Evolutionary conservation across 1,140 invertebrate species (phyloP).

Genomic region (Oreohelix idahoensis): DNA sequence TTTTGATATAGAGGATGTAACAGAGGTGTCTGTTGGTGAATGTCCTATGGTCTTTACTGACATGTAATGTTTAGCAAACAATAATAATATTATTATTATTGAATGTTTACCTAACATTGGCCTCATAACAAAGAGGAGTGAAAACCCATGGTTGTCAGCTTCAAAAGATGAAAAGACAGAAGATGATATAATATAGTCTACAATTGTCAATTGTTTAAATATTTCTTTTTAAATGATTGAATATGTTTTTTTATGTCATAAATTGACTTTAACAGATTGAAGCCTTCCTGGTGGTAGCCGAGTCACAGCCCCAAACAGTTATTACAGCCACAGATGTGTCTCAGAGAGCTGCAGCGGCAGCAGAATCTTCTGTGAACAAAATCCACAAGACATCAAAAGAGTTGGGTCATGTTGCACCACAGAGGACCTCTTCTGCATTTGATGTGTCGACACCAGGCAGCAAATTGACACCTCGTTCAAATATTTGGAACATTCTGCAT

Average conservation of each 20-base stretch:
- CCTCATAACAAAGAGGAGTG: neutral
- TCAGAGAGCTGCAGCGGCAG: neutral
- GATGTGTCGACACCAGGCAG: neutral
- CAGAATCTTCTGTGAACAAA: neutral
- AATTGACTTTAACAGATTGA: neutral
- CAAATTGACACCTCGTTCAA: conserved; percentile 23
- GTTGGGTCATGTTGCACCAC: neutral
- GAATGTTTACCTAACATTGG: too few relatives aligned
- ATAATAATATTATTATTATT: neutral
- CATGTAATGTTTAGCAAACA: too few relatives aligned
- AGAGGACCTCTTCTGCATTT: neutral
- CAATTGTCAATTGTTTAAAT: neutral
- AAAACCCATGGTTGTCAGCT: neutral
- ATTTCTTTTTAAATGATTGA: neutral
- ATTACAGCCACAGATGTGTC: neutral
- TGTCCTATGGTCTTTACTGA: too few relatives aligned
- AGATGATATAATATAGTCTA: neutral
- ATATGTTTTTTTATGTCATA: neutral
- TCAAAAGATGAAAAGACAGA: neutral
- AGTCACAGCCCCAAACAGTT: neutral
- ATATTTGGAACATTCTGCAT: conserved; percentile 16
- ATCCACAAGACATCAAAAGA: neutral
- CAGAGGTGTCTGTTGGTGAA: too few relatives aligned
- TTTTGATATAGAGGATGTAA: too few relatives aligned
- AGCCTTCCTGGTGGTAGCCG: neutral